Conservation (phyloP, 2,888 invertebrate genomes). For the Creontiades dilutus region DNA sequence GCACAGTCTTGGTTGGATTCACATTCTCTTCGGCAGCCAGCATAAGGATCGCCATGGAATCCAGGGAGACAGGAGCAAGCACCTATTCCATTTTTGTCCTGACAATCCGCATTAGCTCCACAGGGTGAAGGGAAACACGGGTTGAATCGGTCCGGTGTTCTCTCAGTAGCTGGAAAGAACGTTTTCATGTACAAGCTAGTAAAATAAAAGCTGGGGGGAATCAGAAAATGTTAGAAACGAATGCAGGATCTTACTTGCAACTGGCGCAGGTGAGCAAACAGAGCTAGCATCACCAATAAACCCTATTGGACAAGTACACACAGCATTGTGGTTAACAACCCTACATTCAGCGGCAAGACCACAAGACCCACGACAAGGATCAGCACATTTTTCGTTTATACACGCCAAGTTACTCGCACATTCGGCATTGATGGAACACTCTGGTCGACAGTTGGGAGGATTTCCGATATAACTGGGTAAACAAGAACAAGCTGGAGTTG, state of each 20-base stretch:
- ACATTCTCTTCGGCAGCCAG: slow-evolving; percentile 87
- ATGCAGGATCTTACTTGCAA: slow-evolving; percentile 77
- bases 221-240: neutral
- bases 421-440: slow-evolving; percentile 89
- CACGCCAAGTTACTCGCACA: slow-evolving; percentile 91
- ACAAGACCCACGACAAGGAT: slow-evolving; percentile 90
- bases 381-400: slow-evolving; percentile 88
- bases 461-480: slow-evolving; percentile 89
- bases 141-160: slow-evolving; percentile 83
- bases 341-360: slow-evolving; percentile 89
- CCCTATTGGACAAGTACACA: slow-evolving; percentile 90
- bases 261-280: slow-evolving; percentile 80
- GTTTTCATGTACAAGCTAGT: slow-evolving; percentile 8
- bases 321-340: slow-evolving; percentile 90
- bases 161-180: slow-evolving; percentile 81
- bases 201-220: neutral
- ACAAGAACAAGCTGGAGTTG: slow-evolving; percentile 92
- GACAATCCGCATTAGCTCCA: slow-evolving; percentile 90
- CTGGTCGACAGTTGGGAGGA: slow-evolving; percentile 91
- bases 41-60: slow-evolving; percentile 91
- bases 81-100: slow-evolving; percentile 90
- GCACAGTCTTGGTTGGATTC: slow-evolving; percentile 88
- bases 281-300: slow-evolving; percentile 88
- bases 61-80: slow-evolving; percentile 90
- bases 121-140: slow-evolving; percentile 92